These are phyloP conservation scores for Torymus auratus DNA, from an alignment of 2,888 invertebrate genomes.

Conservation along the genomic window DNA sequence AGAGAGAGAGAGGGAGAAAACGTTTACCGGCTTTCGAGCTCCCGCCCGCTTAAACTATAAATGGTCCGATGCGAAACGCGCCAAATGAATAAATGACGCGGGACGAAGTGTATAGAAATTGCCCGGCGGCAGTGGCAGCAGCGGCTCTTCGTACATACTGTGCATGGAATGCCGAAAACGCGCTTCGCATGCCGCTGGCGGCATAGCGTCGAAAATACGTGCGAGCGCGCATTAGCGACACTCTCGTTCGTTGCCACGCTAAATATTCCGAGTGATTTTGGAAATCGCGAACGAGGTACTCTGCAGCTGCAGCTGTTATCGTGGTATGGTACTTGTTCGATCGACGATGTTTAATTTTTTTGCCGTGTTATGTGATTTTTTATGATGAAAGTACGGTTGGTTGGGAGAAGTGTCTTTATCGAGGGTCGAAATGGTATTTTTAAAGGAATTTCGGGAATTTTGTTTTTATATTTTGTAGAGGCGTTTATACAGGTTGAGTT, in stretches of 20 bases:
- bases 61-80: conserved; percentile 14
- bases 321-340: no score
- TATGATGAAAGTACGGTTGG: no score
- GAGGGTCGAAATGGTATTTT: no score
- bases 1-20: no score
- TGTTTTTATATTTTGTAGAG: no score
- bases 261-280: conserved; percentile 35
- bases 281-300: not conserved
- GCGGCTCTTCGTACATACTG: no score
- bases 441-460: no score
- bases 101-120: conserved; percentile 24
- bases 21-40: not conserved
- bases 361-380: no score
- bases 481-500: no score
- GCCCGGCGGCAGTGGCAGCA: not conserved
- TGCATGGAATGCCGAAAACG: conserved; percentile 15
- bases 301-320: no score
- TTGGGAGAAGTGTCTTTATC: no score
- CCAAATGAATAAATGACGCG: conserved; percentile 49
- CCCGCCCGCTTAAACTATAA: conserved; percentile 12
- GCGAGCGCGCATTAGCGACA: not conserved
- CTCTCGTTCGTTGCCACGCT: not conserved
- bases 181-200: not conserved
- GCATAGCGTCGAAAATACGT: not conserved
- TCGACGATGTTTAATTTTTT: no score